A percentile compares a stretch with the other conserved stretches of the same genome.
Conservation (phyloP, 2,888 invertebrate genomes). For the Epirrhoe alternata region DNA sequence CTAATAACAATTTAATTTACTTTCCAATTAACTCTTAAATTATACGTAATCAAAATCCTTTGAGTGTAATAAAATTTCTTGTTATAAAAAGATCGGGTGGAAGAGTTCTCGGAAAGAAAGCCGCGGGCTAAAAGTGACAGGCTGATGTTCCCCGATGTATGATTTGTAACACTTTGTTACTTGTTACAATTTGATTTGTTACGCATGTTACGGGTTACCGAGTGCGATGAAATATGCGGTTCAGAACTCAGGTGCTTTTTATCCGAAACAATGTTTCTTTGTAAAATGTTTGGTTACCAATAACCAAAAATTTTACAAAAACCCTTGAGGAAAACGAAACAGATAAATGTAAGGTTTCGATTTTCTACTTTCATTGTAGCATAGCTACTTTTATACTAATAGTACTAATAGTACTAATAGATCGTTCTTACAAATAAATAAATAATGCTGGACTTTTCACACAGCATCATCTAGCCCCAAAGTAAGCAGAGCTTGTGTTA, state of each 20-base stretch:
- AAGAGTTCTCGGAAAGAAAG: slow-evolving; percentile 36
- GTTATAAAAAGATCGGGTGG: slow-evolving; percentile 37
- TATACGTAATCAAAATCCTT: slow-evolving; percentile 49
- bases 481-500: too few relatives aligned
- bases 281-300: not conserved
- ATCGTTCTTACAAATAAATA: too few relatives aligned
- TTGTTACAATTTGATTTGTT: slow-evolving; percentile 52
- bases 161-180: slow-evolving; percentile 52
- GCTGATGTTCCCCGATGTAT: slow-evolving; percentile 55
- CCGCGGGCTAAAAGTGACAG: slow-evolving; percentile 55
- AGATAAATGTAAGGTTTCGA: not conserved
- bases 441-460: too few relatives aligned
- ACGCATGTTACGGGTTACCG: slow-evolving; percentile 56
- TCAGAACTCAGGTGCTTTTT: slow-evolving; percentile 17
- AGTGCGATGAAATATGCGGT: slow-evolving; percentile 23
- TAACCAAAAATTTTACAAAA: too few relatives aligned
- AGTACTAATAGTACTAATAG: too few relatives aligned
- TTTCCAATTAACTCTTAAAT: slow-evolving; percentile 36
- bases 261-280: slow-evolving; percentile 5
- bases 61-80: slow-evolving; percentile 27
- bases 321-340: not conserved
- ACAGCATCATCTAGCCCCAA: too few relatives aligned
- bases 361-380: too few relatives aligned
- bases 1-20: not conserved
- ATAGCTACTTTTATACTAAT: too few relatives aligned